A percentile compares a stretch with the other conserved stretches of the same genome.
Conservation (phyloP, 2,888 invertebrate genomes). For the Acanthosepion esculentum region DNA sequence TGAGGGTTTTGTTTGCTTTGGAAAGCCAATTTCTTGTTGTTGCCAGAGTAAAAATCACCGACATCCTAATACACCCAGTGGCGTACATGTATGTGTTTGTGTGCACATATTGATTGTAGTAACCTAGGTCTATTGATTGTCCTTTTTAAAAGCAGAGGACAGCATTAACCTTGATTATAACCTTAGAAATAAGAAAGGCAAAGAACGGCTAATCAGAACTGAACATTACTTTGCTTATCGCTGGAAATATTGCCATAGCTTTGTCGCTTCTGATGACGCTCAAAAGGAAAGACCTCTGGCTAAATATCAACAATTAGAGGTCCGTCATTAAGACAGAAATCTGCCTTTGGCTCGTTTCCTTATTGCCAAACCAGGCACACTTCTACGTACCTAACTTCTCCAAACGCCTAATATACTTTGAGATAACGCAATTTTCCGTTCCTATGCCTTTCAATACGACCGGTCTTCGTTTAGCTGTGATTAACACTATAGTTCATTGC, state of each 20-base stretch:
- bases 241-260: not conserved
- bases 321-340: not conserved
- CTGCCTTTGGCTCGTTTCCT: not conserved
- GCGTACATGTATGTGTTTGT: too few relatives aligned
- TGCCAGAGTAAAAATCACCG: too few relatives aligned
- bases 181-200: not conserved
- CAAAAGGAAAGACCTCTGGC: not conserved
- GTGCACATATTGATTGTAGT: not conserved
- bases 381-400: not conserved
- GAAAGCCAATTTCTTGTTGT: too few relatives aligned
- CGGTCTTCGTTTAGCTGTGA: too few relatives aligned
- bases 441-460: too few relatives aligned
- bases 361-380: not conserved
- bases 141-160: not conserved
- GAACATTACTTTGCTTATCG: not conserved
- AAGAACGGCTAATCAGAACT: not conserved
- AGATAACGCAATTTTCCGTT: too few relatives aligned
- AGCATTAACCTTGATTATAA: slow-evolving; percentile 33
- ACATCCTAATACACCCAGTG: too few relatives aligned
- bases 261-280: not conserved
- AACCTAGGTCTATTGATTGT: not conserved
- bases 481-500: too few relatives aligned
- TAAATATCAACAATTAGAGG: not conserved
- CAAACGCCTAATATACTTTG: not conserved
- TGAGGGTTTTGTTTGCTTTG: too few relatives aligned